Conservation (phyloP, 2,113 vertebrate genomes). For the Nothobranchius furzeri region DNA sequence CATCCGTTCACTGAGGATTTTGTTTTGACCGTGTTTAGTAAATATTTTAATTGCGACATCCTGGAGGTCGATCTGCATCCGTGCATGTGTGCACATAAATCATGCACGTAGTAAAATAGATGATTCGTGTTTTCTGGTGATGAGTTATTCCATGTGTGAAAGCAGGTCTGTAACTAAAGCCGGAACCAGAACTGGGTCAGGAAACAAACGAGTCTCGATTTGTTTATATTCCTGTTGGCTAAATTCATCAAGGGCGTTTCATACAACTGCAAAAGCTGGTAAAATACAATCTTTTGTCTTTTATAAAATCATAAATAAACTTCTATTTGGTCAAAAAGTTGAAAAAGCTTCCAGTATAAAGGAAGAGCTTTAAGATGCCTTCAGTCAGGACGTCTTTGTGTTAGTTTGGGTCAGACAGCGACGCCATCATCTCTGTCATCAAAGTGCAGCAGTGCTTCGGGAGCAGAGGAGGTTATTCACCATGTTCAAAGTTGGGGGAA, state of each 20-base stretch:
- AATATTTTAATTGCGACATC: background rate
- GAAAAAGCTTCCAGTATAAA: constrained; percentile 17
- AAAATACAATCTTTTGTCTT: constrained; percentile 1
- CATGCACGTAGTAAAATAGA: no score
- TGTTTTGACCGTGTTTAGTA: no score
- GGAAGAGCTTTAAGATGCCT: background rate
- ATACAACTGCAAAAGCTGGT: constrained; percentile 10
- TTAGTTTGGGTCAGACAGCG: background rate
- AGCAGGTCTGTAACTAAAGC: no score
- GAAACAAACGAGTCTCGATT: constrained; percentile 3
- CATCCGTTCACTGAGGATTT: no score
- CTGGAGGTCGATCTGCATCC: background rate
- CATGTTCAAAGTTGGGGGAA: no score
- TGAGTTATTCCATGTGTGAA: no score
- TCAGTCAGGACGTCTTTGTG: background rate
- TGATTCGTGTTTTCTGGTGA: no score
- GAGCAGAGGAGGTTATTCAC: background rate
- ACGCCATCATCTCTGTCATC: background rate
- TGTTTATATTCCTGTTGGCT: background rate
- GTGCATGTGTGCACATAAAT: no score
- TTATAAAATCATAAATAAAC: constrained; percentile 7
- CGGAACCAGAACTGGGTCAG: background rate
- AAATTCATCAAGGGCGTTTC: constrained; percentile 8
- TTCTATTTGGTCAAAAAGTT: constrained; percentile 17
- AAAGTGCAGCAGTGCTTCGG: constrained; percentile 74